Conservation (phyloP, 2,797 vertebrate genomes). For the Mastacembelus armatus region DNA sequence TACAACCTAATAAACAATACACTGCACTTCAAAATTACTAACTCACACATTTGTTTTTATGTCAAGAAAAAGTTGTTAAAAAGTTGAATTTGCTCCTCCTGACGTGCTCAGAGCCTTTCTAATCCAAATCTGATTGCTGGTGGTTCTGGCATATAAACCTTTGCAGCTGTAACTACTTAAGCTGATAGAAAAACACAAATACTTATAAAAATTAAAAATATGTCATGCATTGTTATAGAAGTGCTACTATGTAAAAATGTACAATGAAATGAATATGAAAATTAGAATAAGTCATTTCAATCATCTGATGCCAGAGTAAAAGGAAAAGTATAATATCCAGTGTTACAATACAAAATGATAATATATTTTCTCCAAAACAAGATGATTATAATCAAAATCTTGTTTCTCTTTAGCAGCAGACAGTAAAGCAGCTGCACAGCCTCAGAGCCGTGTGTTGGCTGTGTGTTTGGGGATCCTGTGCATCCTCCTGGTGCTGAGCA, state of each 20-base stretch:
- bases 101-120: too few relatives aligned
- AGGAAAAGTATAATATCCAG: background rate
- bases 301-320: background rate
- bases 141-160: too few relatives aligned
- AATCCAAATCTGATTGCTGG: too few relatives aligned
- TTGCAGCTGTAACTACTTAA: too few relatives aligned
- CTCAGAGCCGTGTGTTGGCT: background rate
- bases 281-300: background rate
- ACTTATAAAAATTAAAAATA: too few relatives aligned
- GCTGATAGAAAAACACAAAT: too few relatives aligned
- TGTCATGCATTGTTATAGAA: too few relatives aligned
- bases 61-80: background rate
- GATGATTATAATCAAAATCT: background rate
- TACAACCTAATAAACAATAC: too few relatives aligned
- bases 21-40: background rate
- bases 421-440: background rate
- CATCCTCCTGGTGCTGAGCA: constrained; percentile 6
- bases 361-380: background rate
- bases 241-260: background rate
- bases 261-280: too few relatives aligned
- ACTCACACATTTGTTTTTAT: background rate
- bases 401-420: constrained; percentile 13
- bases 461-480: constrained; percentile 7
- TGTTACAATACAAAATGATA: background rate
- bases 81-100: background rate